Conservation (phyloP, 2,113 vertebrate species). For the Erythrocercus mccallii region DNA sequence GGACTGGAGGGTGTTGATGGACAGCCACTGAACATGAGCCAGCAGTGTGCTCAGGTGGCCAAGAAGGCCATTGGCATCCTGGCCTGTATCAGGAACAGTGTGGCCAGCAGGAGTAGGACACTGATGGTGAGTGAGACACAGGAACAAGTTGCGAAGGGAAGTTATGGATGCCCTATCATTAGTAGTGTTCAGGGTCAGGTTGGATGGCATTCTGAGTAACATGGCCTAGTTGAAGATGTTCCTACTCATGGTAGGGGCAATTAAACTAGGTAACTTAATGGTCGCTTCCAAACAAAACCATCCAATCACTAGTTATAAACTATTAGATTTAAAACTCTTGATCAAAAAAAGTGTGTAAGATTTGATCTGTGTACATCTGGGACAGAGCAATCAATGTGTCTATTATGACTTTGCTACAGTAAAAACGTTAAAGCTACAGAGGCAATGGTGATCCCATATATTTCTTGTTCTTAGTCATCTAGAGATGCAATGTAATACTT, state of each 20-base stretch:
- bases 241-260: accelerated
- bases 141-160: background rate
- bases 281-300: background rate
- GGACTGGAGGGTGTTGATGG: too few species aligned
- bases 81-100: background rate
- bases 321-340: background rate
- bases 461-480: background rate
- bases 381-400: background rate
- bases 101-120: background rate
- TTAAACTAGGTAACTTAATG: background rate
- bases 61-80: background rate
- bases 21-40: background rate
- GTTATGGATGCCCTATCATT: accelerated
- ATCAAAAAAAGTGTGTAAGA: background rate
- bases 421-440: background rate
- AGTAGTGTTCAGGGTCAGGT: background rate
- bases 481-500: background rate
- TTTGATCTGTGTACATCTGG: background rate
- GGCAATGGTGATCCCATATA: background rate
- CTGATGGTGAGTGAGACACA: background rate
- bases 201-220: background rate
- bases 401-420: background rate
- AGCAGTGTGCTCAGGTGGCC: background rate
- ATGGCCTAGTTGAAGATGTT: background rate
- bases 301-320: background rate